These are phyloP conservation scores for Apamea anceps DNA, from an alignment of 2,888 invertebrate genomes.

Conservation along the genomic window DNA sequence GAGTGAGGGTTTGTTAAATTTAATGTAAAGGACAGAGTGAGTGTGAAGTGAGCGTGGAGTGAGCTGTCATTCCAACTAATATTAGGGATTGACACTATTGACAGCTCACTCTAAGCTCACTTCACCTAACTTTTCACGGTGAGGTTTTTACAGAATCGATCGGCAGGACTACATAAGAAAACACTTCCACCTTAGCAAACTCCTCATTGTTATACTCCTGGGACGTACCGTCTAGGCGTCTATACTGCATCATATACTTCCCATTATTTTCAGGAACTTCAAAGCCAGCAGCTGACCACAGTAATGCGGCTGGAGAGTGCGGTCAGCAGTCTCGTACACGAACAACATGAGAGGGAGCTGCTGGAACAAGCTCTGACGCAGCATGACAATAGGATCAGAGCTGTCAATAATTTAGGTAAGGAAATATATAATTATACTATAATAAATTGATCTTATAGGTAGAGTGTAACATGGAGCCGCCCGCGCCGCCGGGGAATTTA, in stretches of 20 bases:
- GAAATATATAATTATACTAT: no score
- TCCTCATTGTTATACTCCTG: no score
- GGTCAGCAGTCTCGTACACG: slow-evolving; percentile 85
- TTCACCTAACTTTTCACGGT: no score
- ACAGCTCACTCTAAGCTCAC: no score
- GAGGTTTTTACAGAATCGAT: no score
- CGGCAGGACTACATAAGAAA: neutral
- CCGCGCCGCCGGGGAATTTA: neutral
- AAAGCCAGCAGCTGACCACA: slow-evolving; percentile 88
- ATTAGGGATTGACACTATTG: no score
- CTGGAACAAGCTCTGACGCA: slow-evolving; percentile 86
- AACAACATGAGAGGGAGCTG: slow-evolving; percentile 85
- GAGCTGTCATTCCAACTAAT: no score
- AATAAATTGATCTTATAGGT: neutral
- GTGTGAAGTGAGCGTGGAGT: no score
- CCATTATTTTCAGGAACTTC: slow-evolving; percentile 79
- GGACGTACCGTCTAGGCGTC: neutral
- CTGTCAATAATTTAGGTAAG: slow-evolving; percentile 81
- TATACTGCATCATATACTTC: neutral
- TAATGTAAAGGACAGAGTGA: no score
- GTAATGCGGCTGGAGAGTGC: slow-evolving; percentile 87
- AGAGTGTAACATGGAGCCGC: neutral
- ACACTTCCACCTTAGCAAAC: neutral
- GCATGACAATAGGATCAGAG: slow-evolving; percentile 83
- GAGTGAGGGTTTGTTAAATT: no score